Evolutionary conservation across 92 coral and sea anemone genomes (phyloP).

Genomic region (Isaurus tuberculatus): DNA sequence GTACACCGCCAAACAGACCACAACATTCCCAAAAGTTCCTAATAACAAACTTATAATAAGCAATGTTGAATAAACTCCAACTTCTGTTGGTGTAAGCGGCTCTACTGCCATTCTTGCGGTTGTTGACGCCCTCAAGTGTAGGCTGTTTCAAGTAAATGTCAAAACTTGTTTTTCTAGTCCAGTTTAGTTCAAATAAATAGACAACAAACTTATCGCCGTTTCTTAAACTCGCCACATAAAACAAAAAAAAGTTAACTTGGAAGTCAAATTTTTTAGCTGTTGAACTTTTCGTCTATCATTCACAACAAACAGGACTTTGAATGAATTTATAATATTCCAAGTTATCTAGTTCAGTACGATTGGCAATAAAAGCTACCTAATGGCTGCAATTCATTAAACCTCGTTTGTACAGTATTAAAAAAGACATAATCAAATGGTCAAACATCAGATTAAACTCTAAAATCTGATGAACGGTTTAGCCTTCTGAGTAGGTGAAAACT

Average conservation of each 20-base stretch:
- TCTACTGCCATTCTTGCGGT: not conserved
- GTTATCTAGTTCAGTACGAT: too few species aligned
- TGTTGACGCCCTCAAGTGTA: not conserved
- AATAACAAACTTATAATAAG: constrained; percentile 46
- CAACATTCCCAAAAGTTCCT: constrained; percentile 62
- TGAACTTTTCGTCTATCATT: too few species aligned
- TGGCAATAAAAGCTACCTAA: not conserved
- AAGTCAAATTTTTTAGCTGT: not conserved
- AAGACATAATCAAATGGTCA: not conserved
- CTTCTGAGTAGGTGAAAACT: not conserved
- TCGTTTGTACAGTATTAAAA: not conserved
- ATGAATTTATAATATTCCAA: too few species aligned
- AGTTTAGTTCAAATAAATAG: too few species aligned
- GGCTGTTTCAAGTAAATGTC: not conserved
- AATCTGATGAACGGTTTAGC: not conserved
- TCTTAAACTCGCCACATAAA: too few species aligned
- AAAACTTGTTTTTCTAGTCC: not conserved
- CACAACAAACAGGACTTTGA: too few species aligned
- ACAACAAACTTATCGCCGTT: too few species aligned
- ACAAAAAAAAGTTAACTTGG: not conserved
- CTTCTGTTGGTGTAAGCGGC: constrained; percentile 48
- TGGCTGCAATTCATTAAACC: not conserved
- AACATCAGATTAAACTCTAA: not conserved
- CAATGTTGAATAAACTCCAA: constrained; percentile 26
- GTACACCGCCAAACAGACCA: constrained; percentile 69